Evolutionary conservation across 2,113 vertebrate genomes (phyloP).

Genomic region (Deroptyus accipitrinus): DNA sequence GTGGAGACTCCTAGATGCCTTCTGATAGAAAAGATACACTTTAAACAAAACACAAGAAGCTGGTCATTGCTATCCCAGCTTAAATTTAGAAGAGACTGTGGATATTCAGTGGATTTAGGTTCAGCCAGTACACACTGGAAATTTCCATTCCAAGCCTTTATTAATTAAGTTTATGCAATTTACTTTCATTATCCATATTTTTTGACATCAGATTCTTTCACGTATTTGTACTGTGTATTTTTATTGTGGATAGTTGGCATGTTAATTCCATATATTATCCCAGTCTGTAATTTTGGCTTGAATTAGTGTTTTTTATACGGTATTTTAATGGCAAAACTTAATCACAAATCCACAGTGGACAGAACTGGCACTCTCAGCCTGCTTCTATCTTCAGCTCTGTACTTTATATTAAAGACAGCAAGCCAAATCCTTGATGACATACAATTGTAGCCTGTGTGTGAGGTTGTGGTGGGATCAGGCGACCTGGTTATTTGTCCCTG

Average conservation of each 20-base stretch:
- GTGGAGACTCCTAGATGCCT: conserved; percentile 48
- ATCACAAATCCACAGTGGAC: conserved; percentile 56
- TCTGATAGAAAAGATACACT: conserved; percentile 31
- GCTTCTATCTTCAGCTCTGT: conserved; percentile 37
- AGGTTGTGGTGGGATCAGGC: neutral
- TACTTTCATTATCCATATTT: conserved; percentile 52
- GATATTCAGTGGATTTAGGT: neutral
- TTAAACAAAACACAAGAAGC: conserved; percentile 18
- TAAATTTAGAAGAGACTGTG: conserved; percentile 24
- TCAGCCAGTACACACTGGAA: conserved; percentile 35
- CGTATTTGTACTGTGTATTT: conserved; percentile 62
- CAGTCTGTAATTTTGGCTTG: conserved; percentile 64
- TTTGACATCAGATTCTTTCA: conserved; percentile 61
- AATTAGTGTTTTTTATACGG: conserved; percentile 67
- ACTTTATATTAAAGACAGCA: neutral
- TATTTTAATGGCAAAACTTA: conserved; percentile 68
- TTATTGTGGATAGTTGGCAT: conserved; percentile 60
- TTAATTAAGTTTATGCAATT: conserved; percentile 58
- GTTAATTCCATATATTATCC: conserved; percentile 34
- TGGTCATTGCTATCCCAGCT: conserved; percentile 7
- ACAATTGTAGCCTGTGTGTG: neutral
- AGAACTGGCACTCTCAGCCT: conserved; percentile 43
- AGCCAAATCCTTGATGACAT: conserved; percentile 5
- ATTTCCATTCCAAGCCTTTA: conserved; percentile 63
- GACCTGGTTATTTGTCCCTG: conserved; percentile 7